Evolutionary conservation across 2,797 vertebrate species (phyloP).

Genomic region (Leptodactylus fallax): DNA sequence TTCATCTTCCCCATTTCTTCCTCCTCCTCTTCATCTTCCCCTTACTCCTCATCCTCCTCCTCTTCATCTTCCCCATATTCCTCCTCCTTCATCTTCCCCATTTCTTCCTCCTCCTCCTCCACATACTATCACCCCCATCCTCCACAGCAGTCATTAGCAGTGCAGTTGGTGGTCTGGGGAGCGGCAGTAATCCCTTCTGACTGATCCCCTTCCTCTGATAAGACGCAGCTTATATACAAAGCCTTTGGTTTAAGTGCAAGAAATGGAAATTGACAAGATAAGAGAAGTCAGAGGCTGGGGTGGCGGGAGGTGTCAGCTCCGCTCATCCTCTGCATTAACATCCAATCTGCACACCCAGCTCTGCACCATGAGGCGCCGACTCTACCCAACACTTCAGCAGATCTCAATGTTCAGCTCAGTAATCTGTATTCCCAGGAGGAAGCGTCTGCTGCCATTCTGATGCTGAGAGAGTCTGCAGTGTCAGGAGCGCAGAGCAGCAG

Average conservation of each 20-base stretch:
- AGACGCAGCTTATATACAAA: conserved; percentile 81
- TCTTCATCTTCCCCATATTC: no score
- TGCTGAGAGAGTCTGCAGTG: background rate
- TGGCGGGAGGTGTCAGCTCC: conserved; percentile 75
- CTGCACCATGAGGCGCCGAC: conserved; percentile 75
- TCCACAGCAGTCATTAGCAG: background rate
- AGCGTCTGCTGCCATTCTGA: background rate
- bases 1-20: no score
- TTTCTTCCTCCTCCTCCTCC: background rate
- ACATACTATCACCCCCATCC: background rate
- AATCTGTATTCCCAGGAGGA: conserved; percentile 13
- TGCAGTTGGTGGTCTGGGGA: background rate
- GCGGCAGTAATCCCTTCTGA: conserved; percentile 77
- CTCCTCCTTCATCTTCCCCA: background rate
- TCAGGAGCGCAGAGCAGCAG: background rate
- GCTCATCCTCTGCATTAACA: conserved; percentile 78
- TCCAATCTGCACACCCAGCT: conserved; percentile 83
- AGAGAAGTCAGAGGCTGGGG: conserved; percentile 75
- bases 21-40: background rate
- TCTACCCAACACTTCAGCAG: conserved; percentile 74
- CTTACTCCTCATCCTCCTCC: background rate
- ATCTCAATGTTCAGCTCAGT: conserved; percentile 76
- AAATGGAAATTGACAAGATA: conserved; percentile 84
- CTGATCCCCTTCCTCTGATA: conserved; percentile 74
- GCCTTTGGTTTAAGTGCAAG: conserved; percentile 80